These are phyloP conservation scores for Streblospio benedicti DNA, from an alignment of 1,140 invertebrate genomes.

Conservation along the genomic window DNA sequence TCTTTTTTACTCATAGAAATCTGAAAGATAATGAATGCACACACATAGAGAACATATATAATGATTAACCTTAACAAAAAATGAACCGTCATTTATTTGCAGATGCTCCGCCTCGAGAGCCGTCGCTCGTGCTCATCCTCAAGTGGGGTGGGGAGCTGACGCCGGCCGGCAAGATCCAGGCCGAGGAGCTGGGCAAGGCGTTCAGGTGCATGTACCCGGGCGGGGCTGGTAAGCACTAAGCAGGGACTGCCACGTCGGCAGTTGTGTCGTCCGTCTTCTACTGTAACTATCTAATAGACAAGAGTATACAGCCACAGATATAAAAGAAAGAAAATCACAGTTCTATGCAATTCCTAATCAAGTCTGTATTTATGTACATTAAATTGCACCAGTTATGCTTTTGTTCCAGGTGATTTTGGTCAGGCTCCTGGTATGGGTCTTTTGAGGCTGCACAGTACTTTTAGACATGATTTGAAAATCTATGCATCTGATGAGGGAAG, in stretches of 20 bases:
- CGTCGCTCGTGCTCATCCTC: constrained; percentile 63
- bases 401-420: constrained; percentile 71
- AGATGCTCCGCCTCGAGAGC: constrained; percentile 20
- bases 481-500: constrained; percentile 98
- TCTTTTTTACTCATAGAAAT: no score
- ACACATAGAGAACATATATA: background rate
- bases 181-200: constrained; percentile 92
- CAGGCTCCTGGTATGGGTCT: constrained; percentile 68
- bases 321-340: no score
- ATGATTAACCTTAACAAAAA: no score
- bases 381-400: no score
- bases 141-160: constrained; percentile 99
- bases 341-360: no score
- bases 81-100: background rate
- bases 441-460: constrained; percentile 90
- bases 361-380: no score
- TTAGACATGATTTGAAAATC: constrained; percentile 97
- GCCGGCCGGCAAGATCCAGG: constrained; percentile 85
- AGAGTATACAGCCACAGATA: no score
- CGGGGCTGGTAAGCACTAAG: constrained; percentile 43
- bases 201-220: constrained; percentile 97
- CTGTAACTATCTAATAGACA: no score
- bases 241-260: no score
- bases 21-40: no score
- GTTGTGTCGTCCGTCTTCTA: no score